Percentiles rank a stretch among this genome's conserved stretches.
Evolutionary conservation across 2,113 vertebrate genomes (phyloP).

Genomic region (Columba janthina): DNA sequence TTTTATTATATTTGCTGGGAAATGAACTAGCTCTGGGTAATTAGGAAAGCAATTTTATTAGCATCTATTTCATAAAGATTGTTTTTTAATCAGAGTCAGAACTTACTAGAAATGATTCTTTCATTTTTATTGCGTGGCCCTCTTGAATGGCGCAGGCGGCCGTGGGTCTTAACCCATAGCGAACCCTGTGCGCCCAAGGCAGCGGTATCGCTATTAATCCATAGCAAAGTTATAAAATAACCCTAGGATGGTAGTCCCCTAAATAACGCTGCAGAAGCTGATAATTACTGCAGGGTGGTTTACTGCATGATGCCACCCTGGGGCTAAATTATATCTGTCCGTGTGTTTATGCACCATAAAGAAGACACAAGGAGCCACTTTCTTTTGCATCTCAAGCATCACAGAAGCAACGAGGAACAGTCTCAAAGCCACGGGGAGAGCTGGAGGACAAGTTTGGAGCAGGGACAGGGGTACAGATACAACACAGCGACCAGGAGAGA

Average conservation of each 20-base stretch:
- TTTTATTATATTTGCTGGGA: conserved; percentile 88
- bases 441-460: not conserved
- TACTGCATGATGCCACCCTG: conserved; percentile 26
- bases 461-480: not conserved
- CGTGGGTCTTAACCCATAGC: conserved; percentile 62
- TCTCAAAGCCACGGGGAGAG: not conserved
- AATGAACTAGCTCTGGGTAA: conserved; percentile 86
- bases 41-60: conserved; percentile 88
- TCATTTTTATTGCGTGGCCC: conserved; percentile 69
- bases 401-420: not conserved
- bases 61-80: conserved; percentile 87
- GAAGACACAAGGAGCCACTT: not conserved
- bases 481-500: not conserved
- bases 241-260: conserved; percentile 20
- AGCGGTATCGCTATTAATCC: conserved; percentile 61
- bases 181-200: conserved; percentile 52
- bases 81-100: conserved; percentile 88
- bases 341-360: not conserved
- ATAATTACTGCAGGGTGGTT: conserved; percentile 57
- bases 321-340: conserved; percentile 27
- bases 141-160: conserved; percentile 56
- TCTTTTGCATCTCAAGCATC: not conserved
- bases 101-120: conserved; percentile 83
- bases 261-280: conserved; percentile 63
- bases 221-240: conserved; percentile 60